Evolutionary conservation across 2,797 vertebrate species (phyloP), one percentile per base, ranked within the genome.

Genomic region (Scleropages formosus): DNA sequence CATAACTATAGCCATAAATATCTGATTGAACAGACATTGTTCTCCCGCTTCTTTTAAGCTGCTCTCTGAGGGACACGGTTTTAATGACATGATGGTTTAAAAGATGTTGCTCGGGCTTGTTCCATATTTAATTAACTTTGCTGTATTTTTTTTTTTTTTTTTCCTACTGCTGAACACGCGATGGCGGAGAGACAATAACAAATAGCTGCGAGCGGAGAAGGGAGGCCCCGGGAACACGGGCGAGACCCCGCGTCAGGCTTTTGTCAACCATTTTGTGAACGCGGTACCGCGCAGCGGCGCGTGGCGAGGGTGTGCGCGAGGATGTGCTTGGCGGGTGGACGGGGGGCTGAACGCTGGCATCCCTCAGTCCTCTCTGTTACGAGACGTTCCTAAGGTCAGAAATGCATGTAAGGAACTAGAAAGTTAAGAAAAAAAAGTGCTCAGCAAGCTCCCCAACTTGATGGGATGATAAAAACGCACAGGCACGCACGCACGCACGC

Each of bases 121-220:
- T 96, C 95, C 95, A 95, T 96, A 98, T 98, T 98, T 98, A 99
- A 98, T 99, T 98, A 98, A 96, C 94, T 97, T 98, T 93, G 91
- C 87, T n/a, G n/a, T n/a, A n/a, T n/a, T n/a, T n/a, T n/a, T n/a
- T n/a, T n/a, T n/a, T n/a, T n/a, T n/a, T 91, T 93, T 93, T 93
- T 92, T 89, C 51, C 51, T 68, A 3, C 26, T 39, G 31, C 31
- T 26, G 51, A 76, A 92, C 89, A 91, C 90, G 89, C 84, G 89
- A 91, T 90, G 90, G 87, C 84, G 82, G 82, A 91, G 90, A 92
- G 90, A 92, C 93, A 92, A 93, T 93, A 91, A 90, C 91, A 92
- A 93, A 90, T 87, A 88, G 93, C 93, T 94, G 87, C 89, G 76
- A 73, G 83, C 81, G 85, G 85, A 87, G 83, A 68, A 86, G 80